Evolutionary conservation across 2,888 invertebrate species (phyloP).

Genomic region (Stegophylla sp.): DNA sequence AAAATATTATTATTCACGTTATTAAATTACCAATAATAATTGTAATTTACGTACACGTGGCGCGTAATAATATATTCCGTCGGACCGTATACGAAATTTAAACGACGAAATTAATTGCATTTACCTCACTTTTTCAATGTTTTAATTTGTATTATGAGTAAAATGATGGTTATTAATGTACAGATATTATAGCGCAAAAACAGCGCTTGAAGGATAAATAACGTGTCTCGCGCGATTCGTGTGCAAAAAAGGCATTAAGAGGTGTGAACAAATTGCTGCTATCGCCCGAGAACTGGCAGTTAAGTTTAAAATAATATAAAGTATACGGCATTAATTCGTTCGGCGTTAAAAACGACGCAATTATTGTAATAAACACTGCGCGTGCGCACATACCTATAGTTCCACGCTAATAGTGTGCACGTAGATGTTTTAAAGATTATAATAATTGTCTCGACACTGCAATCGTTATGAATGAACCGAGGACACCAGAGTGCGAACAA

Average conservation of each 20-base stretch:
- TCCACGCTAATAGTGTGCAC: background rate
- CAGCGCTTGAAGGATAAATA: background rate
- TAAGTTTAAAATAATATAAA: background rate
- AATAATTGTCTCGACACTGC: background rate
- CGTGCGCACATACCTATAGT: background rate
- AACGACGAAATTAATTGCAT: background rate
- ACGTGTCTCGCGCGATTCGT: background rate
- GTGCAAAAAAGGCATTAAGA: background rate
- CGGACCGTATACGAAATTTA: no score
- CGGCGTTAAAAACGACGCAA: background rate
- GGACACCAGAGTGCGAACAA: background rate
- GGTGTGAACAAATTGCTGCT: background rate
- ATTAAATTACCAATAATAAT: no score
- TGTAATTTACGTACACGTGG: no score
- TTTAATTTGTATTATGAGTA: background rate
- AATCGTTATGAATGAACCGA: background rate
- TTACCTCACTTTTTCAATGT: background rate
- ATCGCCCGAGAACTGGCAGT: background rate
- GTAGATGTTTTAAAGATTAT: constrained; percentile 3
- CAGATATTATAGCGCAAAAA: background rate
- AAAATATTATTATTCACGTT: no score
- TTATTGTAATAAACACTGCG: background rate
- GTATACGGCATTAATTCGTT: background rate
- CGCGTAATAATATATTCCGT: no score
- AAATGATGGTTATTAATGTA: background rate